Evolutionary conservation across 2,113 vertebrate species (phyloP).

Genomic region (Vimba vimba): DNA sequence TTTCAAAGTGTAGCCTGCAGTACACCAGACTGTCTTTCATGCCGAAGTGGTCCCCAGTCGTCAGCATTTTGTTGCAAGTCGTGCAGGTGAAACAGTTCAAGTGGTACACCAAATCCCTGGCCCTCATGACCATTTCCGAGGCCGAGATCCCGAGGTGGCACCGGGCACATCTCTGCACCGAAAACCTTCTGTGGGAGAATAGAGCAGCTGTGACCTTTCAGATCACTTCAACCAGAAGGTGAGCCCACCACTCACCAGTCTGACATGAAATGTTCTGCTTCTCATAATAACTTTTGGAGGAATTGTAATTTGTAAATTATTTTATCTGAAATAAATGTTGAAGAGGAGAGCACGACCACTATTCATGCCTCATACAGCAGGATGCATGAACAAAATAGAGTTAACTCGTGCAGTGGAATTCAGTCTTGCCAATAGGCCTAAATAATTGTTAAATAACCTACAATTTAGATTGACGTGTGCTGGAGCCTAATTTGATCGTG

Average conservation of each 20-base stretch:
- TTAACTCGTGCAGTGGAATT: neutral
- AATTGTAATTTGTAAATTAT: neutral
- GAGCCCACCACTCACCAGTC: neutral
- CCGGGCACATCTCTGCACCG: slow-evolving; percentile 96
- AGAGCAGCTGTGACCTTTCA: slow-evolving; percentile 6
- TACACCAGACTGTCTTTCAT: slow-evolving; percentile 99
- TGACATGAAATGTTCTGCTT: neutral
- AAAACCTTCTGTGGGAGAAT: slow-evolving; percentile 90
- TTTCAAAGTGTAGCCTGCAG: slow-evolving; percentile 98
- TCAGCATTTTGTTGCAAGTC: slow-evolving; percentile 98
- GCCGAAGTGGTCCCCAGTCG: slow-evolving; percentile 98
- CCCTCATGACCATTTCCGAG: slow-evolving; percentile 99
- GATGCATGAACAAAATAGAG: neutral
- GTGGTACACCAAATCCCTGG: slow-evolving; percentile 97
- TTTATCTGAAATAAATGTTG: neutral
- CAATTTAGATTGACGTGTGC: slow-evolving; percentile 24
- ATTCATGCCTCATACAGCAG: neutral
- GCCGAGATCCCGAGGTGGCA: slow-evolving; percentile 99
- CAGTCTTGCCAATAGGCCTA: neutral
- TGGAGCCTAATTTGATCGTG: neutral
- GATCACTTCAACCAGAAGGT: slow-evolving; percentile 22
- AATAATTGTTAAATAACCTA: slow-evolving; percentile 24
- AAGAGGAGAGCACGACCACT: neutral
- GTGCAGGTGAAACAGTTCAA: slow-evolving; percentile 99
- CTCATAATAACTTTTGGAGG: neutral